Percentiles rank a stretch among this genome's conserved stretches.
These are phyloP conservation scores for Thelaira solivaga DNA, from an alignment of 2,888 invertebrate genomes.

Conservation along the genomic window DNA sequence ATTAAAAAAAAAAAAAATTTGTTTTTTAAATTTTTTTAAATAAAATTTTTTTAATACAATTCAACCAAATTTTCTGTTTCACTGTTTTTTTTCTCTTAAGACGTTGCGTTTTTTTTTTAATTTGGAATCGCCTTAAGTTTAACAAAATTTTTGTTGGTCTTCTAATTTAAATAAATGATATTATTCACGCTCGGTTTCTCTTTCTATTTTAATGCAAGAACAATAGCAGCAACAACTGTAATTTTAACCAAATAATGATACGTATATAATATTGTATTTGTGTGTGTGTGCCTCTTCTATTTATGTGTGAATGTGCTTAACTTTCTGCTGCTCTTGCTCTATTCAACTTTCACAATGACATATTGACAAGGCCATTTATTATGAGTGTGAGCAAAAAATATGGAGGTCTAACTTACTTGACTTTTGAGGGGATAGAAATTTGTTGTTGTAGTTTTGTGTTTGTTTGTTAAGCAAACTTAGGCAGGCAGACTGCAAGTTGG, in stretches of 20 bases:
- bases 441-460: neutral
- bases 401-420: conserved; percentile 20
- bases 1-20: too few species aligned
- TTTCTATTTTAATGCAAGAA: neutral
- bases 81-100: too few species aligned
- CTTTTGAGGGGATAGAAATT: conserved; percentile 27
- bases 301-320: conserved; percentile 3
- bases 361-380: conserved; percentile 58
- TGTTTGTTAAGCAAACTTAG: too few species aligned
- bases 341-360: conserved; percentile 50
- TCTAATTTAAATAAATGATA: conserved; percentile 27
- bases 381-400: conserved; percentile 4
- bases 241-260: conserved; percentile 26
- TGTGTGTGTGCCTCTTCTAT: neutral
- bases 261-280: neutral
- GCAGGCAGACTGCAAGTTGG: too few species aligned
- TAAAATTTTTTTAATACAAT: too few species aligned
- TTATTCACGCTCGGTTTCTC: conserved; percentile 14
- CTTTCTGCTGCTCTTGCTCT: conserved; percentile 28
- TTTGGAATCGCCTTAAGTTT: neutral
- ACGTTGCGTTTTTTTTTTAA: too few species aligned
- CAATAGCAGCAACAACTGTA: conserved; percentile 5
- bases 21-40: too few species aligned
- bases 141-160: neutral
- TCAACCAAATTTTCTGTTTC: too few species aligned